Conservation (phyloP, 2,888 invertebrate species). For the Pseudanteris insignis region DNA sequence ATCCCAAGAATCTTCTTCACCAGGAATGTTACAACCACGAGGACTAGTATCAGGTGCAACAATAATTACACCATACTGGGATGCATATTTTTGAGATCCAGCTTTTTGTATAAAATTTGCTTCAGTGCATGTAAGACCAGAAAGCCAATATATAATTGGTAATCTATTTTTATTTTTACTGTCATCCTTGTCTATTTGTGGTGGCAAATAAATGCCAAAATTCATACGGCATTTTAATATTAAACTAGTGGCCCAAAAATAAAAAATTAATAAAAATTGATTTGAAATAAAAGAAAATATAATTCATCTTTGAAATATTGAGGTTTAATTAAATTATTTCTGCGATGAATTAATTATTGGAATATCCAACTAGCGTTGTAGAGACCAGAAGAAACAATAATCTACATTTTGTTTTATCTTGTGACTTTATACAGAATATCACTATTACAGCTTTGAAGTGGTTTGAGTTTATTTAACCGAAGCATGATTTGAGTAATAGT, state of each 20-base stretch:
- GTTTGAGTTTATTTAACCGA: too few relatives aligned
- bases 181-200: conserved; percentile 71
- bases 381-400: too few relatives aligned
- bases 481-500: too few relatives aligned
- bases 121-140: conserved; percentile 93
- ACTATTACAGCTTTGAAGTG: too few relatives aligned
- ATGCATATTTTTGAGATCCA: conserved; percentile 92
- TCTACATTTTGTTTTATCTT: too few relatives aligned
- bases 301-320: neutral
- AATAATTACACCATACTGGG: conserved; percentile 84
- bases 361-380: too few relatives aligned
- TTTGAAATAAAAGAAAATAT: conserved; percentile 5
- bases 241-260: too few relatives aligned
- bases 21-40: conserved; percentile 85
- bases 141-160: conserved; percentile 90
- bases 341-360: too few relatives aligned
- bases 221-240: conserved; percentile 90
- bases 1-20: conserved; percentile 92
- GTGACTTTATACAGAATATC: too few relatives aligned
- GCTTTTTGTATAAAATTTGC: conserved; percentile 95
- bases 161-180: conserved; percentile 69
- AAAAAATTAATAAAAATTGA: too few relatives aligned
- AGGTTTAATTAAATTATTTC: too few relatives aligned
- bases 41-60: conserved; percentile 98
- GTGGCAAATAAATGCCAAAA: conserved; percentile 90